A percentile compares a stretch with the other conserved stretches of the same genome.
These are phyloP conservation scores for Dusona sp. DNA, from an alignment of 2,888 invertebrate genomes.

Conservation along the genomic window DNA sequence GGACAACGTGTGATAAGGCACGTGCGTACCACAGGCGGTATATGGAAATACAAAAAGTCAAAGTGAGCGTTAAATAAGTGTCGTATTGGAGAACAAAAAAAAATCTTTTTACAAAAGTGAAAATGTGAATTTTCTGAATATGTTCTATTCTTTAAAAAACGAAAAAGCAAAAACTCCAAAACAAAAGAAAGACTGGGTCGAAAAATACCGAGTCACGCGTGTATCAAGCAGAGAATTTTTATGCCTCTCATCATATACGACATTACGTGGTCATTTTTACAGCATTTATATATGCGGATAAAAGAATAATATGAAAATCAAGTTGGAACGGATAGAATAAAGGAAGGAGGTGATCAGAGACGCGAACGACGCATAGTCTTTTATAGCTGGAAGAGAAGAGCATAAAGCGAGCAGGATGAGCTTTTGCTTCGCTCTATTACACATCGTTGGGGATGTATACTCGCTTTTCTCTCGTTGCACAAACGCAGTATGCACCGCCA, in stretches of 20 bases:
- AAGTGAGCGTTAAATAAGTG: background rate
- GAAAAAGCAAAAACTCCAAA: background rate
- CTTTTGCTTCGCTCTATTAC: conserved; percentile 69
- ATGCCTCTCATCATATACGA: background rate
- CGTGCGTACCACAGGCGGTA: background rate
- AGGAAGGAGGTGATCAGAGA: conserved; percentile 80
- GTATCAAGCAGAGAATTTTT: background rate
- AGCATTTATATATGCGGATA: conserved; percentile 36
- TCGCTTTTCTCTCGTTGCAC: conserved; percentile 47
- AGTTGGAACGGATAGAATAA: conserved; percentile 69
- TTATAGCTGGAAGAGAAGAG: conserved; percentile 29
- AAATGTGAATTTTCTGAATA: background rate
- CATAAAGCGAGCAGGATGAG: conserved; percentile 78
- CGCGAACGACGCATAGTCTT: conserved; percentile 73
- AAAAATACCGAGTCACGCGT: background rate
- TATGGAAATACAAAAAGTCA: background rate
- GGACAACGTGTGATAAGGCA: conserved; percentile 2
- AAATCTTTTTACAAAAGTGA: background rate
- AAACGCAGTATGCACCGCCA: conserved; percentile 75
- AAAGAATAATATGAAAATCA: conserved; percentile 41
- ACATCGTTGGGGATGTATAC: conserved; percentile 33
- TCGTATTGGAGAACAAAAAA: background rate
- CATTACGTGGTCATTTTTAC: background rate
- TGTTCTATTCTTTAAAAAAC: background rate
- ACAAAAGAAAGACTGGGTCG: background rate